Percentiles rank a stretch among this genome's conserved stretches.
These are phyloP conservation scores for Sclerodermus sp. DNA, from an alignment of 2,888 invertebrate species.

Conservation along the genomic window DNA sequence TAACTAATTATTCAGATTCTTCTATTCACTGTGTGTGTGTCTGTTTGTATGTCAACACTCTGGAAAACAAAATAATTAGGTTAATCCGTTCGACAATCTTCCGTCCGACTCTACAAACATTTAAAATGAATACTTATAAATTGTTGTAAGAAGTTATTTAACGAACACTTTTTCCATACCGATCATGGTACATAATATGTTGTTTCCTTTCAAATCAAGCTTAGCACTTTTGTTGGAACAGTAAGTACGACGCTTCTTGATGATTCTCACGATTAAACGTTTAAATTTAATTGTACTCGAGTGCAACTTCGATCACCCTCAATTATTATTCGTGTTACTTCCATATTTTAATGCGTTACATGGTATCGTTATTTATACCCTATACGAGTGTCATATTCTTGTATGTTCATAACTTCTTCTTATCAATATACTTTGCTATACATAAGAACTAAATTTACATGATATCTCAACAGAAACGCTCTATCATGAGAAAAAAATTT, in stretches of 20 bases:
- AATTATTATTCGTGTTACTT: slow-evolving; percentile 4
- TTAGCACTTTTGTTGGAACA: slow-evolving; percentile 31
- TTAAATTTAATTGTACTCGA: slow-evolving; percentile 49
- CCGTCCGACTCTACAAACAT: slow-evolving; percentile 1
- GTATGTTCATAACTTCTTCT: slow-evolving; percentile 38
- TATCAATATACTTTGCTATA: slow-evolving; percentile 32
- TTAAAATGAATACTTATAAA: slow-evolving; percentile 26
- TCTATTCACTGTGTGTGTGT: slow-evolving; percentile 32
- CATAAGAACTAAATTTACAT: slow-evolving; percentile 53
- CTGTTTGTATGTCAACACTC: too few relatives aligned
- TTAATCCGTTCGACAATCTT: slow-evolving; percentile 21
- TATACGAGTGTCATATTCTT: slow-evolving; percentile 25
- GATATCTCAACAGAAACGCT: slow-evolving; percentile 55
- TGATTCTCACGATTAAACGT: slow-evolving; percentile 41
- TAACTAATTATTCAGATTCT: slow-evolving; percentile 29
- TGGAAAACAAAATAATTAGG: slow-evolving; percentile 24
- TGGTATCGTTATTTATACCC: slow-evolving; percentile 11
- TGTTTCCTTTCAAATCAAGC: too few relatives aligned
- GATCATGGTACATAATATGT: too few relatives aligned
- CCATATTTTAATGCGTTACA: slow-evolving; percentile 4
- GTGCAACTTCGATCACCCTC: slow-evolving; percentile 44
- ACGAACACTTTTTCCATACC: slow-evolving; percentile 41
- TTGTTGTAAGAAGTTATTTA: slow-evolving; percentile 26
- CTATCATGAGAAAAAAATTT: slow-evolving; percentile 54
- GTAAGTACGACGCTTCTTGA: slow-evolving; percentile 50